Base-by-base conservation (phyloP, 1,140 invertebrate species). In the Prorops nasuta region DNA sequence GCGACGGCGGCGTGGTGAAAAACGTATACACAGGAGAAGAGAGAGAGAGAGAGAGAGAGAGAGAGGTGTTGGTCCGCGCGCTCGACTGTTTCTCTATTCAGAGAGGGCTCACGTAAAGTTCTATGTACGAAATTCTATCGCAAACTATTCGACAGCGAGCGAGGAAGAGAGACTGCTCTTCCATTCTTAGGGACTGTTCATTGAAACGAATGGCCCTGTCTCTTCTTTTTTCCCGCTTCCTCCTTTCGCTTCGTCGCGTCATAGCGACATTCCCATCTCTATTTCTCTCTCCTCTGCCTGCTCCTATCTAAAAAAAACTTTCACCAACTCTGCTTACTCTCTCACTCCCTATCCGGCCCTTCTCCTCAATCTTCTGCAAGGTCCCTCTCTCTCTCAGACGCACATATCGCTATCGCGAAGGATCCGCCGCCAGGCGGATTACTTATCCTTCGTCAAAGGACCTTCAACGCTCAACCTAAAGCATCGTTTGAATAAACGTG, bases 81-180 rank as follows among this genome's bases (percentile, higher is more conserved):
- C 58, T 69, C 58, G 64, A 70, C 68, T 70, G 68, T 72, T 74
- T 74, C 71, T 68, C 62, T 66, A 67, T 70, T 71, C 63, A 70
- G 54, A 60, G 44, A 60, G 60, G 60, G 51, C 58, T 69, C 56
- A 58, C 59, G 66, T 67, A 68, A 69, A 71, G 64, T 72, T 63
- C 62, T 67, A 71, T 68, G 68, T 63, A 69, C 47, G 39, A 32
- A 54, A 18, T 56, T 55, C 51, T 44, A 61, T 57, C 46, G 53
- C 56, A 60, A 63, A 55, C 60, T 67, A 71, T 66, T 56, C 59
- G 54, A 54, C 35, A 39, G 49, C n/a, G n/a, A n/a, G n/a, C n/a
- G n/a, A n/a, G n/a, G n/a, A n/a, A n/a, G n/a, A n/a, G 46, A 31
- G 55, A 38, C 59, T 57, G 53, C 58, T 64, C 58, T 58, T 54